Evolutionary conservation across 2,797 vertebrate species (phyloP).

Genomic region (Myotis findleyi): DNA sequence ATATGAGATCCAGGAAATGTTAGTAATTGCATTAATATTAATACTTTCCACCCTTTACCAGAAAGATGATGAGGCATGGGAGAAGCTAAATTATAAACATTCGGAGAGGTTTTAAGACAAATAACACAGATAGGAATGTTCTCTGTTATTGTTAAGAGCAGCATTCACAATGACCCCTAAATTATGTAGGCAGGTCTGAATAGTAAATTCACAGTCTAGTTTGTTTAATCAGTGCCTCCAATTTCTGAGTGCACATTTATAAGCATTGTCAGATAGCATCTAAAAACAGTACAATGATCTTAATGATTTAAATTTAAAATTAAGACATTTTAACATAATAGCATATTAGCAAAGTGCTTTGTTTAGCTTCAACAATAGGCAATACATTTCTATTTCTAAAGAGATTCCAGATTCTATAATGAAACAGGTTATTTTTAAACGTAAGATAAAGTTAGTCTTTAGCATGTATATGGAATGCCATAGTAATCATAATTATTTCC

Average conservation of each 20-base stretch:
- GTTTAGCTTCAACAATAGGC: conserved; percentile 1
- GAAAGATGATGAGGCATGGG: background rate
- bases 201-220: background rate
- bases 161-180: background rate
- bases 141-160: background rate
- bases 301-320: conserved; percentile 25
- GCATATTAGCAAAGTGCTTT: background rate
- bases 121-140: background rate
- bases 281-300: background rate
- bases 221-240: background rate
- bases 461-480: background rate
- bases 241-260: background rate
- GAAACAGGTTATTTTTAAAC: background rate
- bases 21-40: background rate
- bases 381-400: conserved; percentile 5
- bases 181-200: background rate
- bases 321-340: background rate
- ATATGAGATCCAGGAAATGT: background rate
- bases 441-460: background rate
- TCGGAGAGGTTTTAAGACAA: background rate
- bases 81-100: background rate
- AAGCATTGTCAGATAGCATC: background rate
- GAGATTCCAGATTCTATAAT: background rate
- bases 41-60: background rate
- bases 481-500: background rate